phyloP scores from a whole-genome alignment of 2,888 invertebrate species.

The Chorisops tibialis region DNA sequence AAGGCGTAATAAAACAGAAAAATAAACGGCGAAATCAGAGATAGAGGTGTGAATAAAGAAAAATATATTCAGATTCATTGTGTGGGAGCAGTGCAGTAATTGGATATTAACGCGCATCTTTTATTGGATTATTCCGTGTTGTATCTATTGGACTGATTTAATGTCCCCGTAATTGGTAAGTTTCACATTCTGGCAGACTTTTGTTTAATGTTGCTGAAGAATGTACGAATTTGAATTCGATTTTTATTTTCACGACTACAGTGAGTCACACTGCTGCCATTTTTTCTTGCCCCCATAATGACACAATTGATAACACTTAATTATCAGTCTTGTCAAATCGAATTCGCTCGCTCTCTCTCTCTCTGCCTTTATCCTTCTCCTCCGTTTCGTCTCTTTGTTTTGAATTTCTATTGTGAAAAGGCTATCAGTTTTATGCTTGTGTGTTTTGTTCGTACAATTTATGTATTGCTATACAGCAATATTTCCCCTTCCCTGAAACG shows the following conservation, averaged over 20 bases:
- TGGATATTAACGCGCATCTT: neutral
- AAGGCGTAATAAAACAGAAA: conserved; percentile 18
- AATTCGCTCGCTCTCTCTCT: neutral
- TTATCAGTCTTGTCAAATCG: conserved; percentile 16
- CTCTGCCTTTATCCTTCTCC: neutral
- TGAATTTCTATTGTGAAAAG: neutral
- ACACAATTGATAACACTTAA: conserved; percentile 15
- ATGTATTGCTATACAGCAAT: neutral
- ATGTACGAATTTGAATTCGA: too few relatives aligned
- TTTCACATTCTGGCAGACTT: too few relatives aligned
- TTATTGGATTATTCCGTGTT: conserved; percentile 14
- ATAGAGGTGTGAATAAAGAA: neutral
- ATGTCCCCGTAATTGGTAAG: too few relatives aligned
- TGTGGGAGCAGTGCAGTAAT: neutral
- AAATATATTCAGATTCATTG: too few relatives aligned
- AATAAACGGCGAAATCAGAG: conserved; percentile 2
- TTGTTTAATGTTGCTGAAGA: neutral
- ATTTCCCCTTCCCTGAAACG: neutral
- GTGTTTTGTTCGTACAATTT: neutral
- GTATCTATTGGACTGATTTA: too few relatives aligned
- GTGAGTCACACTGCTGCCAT: conserved; percentile 14
- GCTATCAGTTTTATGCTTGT: neutral
- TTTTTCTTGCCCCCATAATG: neutral
- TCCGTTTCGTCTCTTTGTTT: neutral
- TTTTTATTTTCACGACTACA: neutral